These are phyloP conservation scores for Pandemis cinnamomeana DNA, from an alignment of 2,888 invertebrate species.

Conservation along the genomic window DNA sequence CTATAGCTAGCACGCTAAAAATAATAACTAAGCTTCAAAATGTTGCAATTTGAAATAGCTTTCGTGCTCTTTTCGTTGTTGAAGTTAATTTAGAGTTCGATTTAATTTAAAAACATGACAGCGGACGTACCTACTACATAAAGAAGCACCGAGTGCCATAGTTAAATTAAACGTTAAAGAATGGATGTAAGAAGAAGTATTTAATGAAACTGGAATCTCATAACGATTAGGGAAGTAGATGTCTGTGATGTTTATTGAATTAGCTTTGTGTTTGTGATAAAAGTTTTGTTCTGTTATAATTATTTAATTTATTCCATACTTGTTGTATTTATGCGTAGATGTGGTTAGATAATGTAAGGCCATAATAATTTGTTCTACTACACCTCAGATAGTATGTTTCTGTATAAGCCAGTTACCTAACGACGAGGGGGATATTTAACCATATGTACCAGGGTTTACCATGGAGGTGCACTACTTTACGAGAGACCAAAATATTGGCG, in stretches of 20 bases:
- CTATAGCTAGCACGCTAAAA: background rate
- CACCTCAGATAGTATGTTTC: constrained; percentile 30
- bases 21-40: background rate
- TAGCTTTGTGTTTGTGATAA: constrained; percentile 64
- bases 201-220: constrained; percentile 65
- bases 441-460: background rate
- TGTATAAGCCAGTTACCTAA: background rate
- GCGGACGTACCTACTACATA: background rate
- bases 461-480: background rate
- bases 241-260: constrained; percentile 78
- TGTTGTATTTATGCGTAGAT: constrained; percentile 47
- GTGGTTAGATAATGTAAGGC: constrained; percentile 45
- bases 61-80: background rate
- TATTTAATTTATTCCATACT: constrained; percentile 47
- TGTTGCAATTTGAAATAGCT: background rate
- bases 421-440: background rate
- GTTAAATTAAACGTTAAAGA: constrained; percentile 64
- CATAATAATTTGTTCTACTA: constrained; percentile 45
- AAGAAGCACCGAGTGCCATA: constrained; percentile 67
- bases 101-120: background rate
- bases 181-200: constrained; percentile 60
- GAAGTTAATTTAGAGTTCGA: background rate
- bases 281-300: constrained; percentile 47
- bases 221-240: constrained; percentile 68
- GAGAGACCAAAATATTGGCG: background rate